Evolutionary conservation across 2,888 invertebrate species (phyloP).

Genomic region (Tenodera sinensis): DNA sequence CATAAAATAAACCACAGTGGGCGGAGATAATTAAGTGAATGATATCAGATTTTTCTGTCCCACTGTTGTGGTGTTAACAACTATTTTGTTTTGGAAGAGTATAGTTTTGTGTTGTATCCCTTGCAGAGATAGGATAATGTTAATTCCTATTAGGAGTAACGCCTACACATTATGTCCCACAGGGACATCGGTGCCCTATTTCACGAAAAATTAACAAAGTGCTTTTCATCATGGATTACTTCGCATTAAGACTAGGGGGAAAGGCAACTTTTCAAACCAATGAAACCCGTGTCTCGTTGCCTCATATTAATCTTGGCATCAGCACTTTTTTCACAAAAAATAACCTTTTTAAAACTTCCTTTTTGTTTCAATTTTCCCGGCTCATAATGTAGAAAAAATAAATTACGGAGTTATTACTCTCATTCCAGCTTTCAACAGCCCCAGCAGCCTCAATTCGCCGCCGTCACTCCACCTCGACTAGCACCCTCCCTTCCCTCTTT

Average conservation of each 20-base stretch:
- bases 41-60: too few species aligned
- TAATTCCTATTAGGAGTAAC: background rate
- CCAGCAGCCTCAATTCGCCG: background rate
- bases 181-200: background rate
- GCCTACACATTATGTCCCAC: background rate
- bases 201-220: background rate
- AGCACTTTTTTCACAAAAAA: background rate
- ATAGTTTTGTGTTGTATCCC: too few species aligned
- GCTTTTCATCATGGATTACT: background rate
- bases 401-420: slow-evolving; percentile 9
- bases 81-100: too few species aligned
- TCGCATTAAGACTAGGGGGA: background rate
- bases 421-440: background rate
- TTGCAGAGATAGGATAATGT: too few species aligned
- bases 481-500: background rate
- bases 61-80: too few species aligned
- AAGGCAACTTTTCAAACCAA: background rate
- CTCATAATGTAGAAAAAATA: slow-evolving; percentile 13
- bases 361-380: slow-evolving; percentile 15
- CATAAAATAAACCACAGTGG: too few species aligned
- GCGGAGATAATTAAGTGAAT: too few species aligned
- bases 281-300: background rate
- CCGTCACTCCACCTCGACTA: slow-evolving; percentile 3
- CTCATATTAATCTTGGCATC: background rate
- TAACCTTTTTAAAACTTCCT: background rate